Base-by-base conservation (phyloP, 1,140 invertebrate genomes). In the Hesperophylax magnus region DNA sequence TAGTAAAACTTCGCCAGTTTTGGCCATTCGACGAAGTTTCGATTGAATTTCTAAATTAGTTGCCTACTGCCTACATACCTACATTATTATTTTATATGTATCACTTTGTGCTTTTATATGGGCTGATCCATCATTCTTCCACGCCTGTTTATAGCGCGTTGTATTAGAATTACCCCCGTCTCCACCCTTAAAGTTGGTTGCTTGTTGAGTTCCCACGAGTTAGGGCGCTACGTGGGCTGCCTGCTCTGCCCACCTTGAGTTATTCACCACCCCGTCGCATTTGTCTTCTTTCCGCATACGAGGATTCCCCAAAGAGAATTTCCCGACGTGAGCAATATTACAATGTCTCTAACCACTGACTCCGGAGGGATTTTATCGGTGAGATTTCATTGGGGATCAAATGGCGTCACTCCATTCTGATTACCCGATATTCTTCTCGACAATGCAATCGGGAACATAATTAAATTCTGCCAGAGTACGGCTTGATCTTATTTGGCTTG, bases 201-300 rank as follows among this genome's bases (percentile, higher is more conserved):
- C 22, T 47, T 54, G 47, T 54, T 72, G 47, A 54, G 47, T 18
- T n/a, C 18, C 17, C 20, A 54, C 67, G 67, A 22, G 69, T 65
- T 17, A 8, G 20, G 18, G n/a, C 67, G 67, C 71, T 22, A 47
- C 39, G 39, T 47, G 39, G 39, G 39, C 39, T 8, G 9, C 39
- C 39, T 47, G 1, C 39, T 14, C 11, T 2, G 17, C 24, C 72
- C 56, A 31, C 54, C 52, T 54, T 60, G 56, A 76, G 60, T 31
- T 76, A 76, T 76, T 76, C 72, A 39, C 72, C 72, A 31, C 22
- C 72, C 72, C 3, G 72, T 47, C 54, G 56, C 72, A 76, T 76
- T 76, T 76, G 72, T 76, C 72, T 76, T 58, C 72, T 76, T 76
- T 58, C 72, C 72, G 56, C 72, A 76, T 58, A 61, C 72, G 72